Conservation (phyloP, 92 coral and sea anemone genomes). For the Porites lobata region DNA sequence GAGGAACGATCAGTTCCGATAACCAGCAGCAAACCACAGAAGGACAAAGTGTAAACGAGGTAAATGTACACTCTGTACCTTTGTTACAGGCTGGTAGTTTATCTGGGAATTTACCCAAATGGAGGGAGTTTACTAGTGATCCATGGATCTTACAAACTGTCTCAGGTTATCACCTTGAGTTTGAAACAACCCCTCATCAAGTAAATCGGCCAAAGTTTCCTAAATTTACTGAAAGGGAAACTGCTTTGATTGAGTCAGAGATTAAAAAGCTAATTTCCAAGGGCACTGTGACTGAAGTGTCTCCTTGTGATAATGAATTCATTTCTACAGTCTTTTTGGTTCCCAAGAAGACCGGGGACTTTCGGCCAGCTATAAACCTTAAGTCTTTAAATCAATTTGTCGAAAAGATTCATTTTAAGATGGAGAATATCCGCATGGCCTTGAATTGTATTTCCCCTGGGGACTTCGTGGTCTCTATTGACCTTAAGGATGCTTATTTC, state of each 20-base stretch:
- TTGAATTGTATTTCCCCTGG: too few relatives aligned
- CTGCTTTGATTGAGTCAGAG: neutral
- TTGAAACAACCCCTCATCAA: slow-evolving; percentile 7
- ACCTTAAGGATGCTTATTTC: too few relatives aligned
- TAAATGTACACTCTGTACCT: too few relatives aligned
- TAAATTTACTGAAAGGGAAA: neutral
- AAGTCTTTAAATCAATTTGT: neutral
- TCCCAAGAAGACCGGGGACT: slow-evolving; percentile 38
- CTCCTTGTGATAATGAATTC: slow-evolving; percentile 39
- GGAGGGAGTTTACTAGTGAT: slow-evolving; percentile 52
- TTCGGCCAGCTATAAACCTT: slow-evolving; percentile 53
- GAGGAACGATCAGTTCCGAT: neutral
- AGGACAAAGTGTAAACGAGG: too few relatives aligned
- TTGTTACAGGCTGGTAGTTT: too few relatives aligned
- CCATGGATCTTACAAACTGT: slow-evolving; percentile 59
- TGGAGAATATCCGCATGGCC: too few relatives aligned
- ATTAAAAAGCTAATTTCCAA: neutral
- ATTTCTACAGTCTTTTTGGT: slow-evolving; percentile 17
- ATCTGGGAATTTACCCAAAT: neutral
- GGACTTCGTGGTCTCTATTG: too few relatives aligned
- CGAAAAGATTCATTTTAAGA: too few relatives aligned
- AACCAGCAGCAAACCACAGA: too few relatives aligned
- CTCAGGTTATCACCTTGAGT: slow-evolving; percentile 42
- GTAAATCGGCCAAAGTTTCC: neutral
- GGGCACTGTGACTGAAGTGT: neutral